Evolutionary conservation across 2,113 vertebrate species (phyloP).

Genomic region (Gambusia holbrooki): DNA sequence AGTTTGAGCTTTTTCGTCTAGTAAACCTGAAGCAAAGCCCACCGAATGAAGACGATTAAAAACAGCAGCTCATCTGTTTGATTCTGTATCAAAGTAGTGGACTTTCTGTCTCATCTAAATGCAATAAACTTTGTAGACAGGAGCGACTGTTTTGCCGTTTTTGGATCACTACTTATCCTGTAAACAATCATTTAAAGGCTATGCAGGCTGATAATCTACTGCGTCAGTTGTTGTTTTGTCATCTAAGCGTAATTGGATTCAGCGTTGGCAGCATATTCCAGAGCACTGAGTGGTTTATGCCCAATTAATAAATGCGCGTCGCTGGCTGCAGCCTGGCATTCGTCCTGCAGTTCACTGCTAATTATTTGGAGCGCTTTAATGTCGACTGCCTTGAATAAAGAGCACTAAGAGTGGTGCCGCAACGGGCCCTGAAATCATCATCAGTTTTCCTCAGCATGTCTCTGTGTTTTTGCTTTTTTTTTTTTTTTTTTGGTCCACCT

Average conservation of each 20-base stretch:
- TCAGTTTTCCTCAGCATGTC: constrained; percentile 34
- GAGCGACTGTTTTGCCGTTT: constrained; percentile 13
- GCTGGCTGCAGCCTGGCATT: constrained; percentile 49
- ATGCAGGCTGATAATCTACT: constrained; percentile 31
- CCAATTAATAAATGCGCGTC: constrained; percentile 66
- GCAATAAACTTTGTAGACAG: not conserved
- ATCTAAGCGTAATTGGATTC: constrained; percentile 60
- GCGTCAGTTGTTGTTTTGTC: constrained; percentile 57
- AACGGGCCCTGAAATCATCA: constrained; percentile 58
- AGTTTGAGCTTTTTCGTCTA: not conserved
- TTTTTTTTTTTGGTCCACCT: constrained; percentile 32
- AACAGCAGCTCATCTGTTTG: not conserved
- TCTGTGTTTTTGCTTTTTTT: not conserved
- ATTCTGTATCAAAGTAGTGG: not conserved
- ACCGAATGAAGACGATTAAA: not conserved
- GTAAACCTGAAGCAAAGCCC: not conserved
- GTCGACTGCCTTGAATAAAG: constrained; percentile 66
- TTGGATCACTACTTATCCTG: constrained; percentile 34
- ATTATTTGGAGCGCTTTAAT: constrained; percentile 70
- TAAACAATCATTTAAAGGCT: constrained; percentile 42
- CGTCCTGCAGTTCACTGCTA: constrained; percentile 62
- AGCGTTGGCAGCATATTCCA: constrained; percentile 49
- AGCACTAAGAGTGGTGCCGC: constrained; percentile 60
- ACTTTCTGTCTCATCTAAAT: not conserved
- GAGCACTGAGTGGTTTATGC: constrained; percentile 59